These are phyloP conservation scores for Equus quagga DNA, from an alignment of 2,113 vertebrate species.

Conservation along the genomic window DNA sequence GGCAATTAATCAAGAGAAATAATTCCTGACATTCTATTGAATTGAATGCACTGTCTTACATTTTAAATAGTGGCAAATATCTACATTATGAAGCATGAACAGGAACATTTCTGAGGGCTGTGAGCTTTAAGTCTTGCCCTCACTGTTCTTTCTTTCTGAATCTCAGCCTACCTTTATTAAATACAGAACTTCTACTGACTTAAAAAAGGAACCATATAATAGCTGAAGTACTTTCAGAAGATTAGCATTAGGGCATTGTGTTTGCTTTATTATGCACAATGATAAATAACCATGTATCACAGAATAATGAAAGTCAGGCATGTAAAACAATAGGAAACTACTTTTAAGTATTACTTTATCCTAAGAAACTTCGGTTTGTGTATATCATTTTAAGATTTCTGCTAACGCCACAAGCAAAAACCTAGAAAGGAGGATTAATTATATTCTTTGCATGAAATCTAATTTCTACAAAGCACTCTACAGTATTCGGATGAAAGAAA, in stretches of 20 bases:
- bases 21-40: constrained; percentile 51
- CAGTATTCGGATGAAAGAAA: constrained; percentile 27
- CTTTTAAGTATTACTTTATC: neutral
- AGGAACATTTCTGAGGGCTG: neutral
- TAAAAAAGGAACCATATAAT: neutral
- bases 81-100: neutral
- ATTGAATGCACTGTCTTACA: neutral
- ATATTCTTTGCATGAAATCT: constrained; percentile 52
- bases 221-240: neutral
- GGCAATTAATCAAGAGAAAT: constrained; percentile 66
- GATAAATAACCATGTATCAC: constrained; percentile 13
- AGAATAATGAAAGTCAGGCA: neutral
- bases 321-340: neutral
- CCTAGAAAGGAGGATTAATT: constrained; percentile 24
- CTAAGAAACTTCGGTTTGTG: constrained; percentile 4
- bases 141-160: constrained; percentile 33
- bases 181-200: neutral
- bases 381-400: constrained; percentile 50
- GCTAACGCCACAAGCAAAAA: constrained; percentile 44
- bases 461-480: constrained; percentile 63
- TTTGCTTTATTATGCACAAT: constrained; percentile 29
- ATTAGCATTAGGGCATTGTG: neutral
- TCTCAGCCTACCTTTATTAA: neutral
- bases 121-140: constrained; percentile 39
- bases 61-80: constrained; percentile 45